phyloP scores from a whole-genome alignment of 2,888 invertebrate species.

The Dione juno region DNA sequence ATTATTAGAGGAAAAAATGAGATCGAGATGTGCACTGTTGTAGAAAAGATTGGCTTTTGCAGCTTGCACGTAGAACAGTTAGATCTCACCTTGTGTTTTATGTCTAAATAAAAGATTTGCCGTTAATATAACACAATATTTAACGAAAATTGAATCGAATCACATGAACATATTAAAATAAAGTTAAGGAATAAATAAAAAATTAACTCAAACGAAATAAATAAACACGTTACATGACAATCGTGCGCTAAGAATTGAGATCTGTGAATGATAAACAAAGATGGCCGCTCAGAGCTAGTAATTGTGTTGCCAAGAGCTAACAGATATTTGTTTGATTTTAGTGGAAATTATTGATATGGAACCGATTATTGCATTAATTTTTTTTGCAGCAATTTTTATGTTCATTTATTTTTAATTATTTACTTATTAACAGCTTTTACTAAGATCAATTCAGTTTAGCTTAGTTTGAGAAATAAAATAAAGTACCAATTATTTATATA shows the following conservation, averaged over 20 bases:
- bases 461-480: too few relatives aligned
- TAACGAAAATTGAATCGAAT: background rate
- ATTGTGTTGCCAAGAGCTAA: background rate
- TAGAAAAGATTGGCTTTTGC: slow-evolving; percentile 32
- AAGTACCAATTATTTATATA: background rate
- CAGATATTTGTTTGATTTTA: background rate
- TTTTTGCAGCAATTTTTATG: too few relatives aligned
- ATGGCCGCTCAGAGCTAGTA: slow-evolving; percentile 3
- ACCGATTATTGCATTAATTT: too few relatives aligned
- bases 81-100: slow-evolving; percentile 22
- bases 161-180: slow-evolving; percentile 1
- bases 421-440: too few relatives aligned
- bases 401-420: too few relatives aligned
- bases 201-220: slow-evolving; percentile 18
- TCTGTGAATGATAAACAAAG: slow-evolving; percentile 27
- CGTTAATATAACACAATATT: background rate
- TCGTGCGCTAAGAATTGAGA: background rate
- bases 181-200: background rate
- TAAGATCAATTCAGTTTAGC: too few relatives aligned
- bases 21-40: slow-evolving; percentile 36
- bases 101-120: background rate
- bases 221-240: slow-evolving; percentile 31
- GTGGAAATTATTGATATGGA: too few relatives aligned
- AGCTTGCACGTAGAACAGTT: slow-evolving; percentile 15
- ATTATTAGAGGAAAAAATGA: slow-evolving; percentile 19